These are phyloP conservation scores for Phylloscopus collybita DNA, from an alignment of 2,797 vertebrate species.

Conservation along the genomic window DNA sequence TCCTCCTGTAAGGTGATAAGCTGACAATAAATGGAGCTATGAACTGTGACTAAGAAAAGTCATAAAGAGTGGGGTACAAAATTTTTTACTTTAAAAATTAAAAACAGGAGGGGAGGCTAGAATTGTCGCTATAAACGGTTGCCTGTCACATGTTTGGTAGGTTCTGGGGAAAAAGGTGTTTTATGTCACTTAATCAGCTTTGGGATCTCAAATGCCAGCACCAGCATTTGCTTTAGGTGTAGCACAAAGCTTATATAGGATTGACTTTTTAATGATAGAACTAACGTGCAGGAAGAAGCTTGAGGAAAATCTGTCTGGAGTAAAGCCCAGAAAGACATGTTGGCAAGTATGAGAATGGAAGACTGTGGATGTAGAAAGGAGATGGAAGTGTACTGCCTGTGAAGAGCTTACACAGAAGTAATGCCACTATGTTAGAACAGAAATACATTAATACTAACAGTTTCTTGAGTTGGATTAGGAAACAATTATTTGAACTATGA, in stretches of 20 bases:
- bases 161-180: neutral
- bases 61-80: rapidly evolving
- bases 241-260: neutral
- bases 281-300: neutral
- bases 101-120: rapidly evolving
- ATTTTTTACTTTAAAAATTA: neutral
- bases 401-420: neutral
- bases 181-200: neutral
- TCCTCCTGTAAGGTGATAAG: neutral
- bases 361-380: neutral
- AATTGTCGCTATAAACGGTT: neutral
- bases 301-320: neutral
- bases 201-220: neutral
- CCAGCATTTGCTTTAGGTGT: neutral
- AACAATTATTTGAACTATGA: neutral
- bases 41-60: neutral
- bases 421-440: neutral
- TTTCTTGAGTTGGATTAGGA: neutral
- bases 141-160: neutral
- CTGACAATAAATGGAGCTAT: neutral
- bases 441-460: neutral
- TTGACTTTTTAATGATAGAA: neutral
- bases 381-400: neutral
- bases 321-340: rapidly evolving
- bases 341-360: neutral